These are phyloP conservation scores for Clivina fossor DNA, from an alignment of 2,888 invertebrate species.

Conservation along the genomic window DNA sequence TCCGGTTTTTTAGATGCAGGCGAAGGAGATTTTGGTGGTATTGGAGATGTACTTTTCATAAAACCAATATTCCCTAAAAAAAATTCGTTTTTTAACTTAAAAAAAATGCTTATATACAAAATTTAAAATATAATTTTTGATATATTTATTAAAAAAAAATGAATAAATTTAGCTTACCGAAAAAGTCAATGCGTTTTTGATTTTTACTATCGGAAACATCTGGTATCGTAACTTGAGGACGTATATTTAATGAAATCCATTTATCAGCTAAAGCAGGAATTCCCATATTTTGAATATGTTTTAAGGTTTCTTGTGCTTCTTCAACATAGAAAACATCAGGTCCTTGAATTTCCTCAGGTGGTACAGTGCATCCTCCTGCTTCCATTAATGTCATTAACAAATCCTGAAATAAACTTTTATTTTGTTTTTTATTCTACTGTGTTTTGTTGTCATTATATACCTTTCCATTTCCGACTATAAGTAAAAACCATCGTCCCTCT, in stretches of 20 bases:
- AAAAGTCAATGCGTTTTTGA: slow-evolving; percentile 46
- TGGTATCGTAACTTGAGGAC: slow-evolving; percentile 58
- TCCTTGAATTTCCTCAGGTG: slow-evolving; percentile 63
- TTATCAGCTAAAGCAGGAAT: slow-evolving; percentile 69
- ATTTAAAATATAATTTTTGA: no score
- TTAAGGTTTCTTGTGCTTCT: slow-evolving; percentile 84
- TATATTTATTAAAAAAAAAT: no score
- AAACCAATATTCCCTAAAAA: slow-evolving; percentile 7
- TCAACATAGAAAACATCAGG: slow-evolving; percentile 86
- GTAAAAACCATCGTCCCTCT: slow-evolving; percentile 70
- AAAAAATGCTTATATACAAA: no score
- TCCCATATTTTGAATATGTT: slow-evolving; percentile 74
- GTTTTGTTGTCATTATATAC: slow-evolving; percentile 42
- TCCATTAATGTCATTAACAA: slow-evolving; percentile 73
- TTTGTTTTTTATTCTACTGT: neutral
- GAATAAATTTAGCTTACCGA: no score
- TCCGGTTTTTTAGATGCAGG: slow-evolving; percentile 47
- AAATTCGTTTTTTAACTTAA: no score
- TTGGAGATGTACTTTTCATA: slow-evolving; percentile 44
- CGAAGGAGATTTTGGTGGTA: slow-evolving; percentile 42
- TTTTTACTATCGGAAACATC: slow-evolving; percentile 42
- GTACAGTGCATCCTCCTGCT: slow-evolving; percentile 73
- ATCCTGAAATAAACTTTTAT: slow-evolving; percentile 53
- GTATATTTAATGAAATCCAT: slow-evolving; percentile 68
- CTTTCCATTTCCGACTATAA: slow-evolving; percentile 70